Evolutionary conservation across 2,113 vertebrate species (phyloP), one percentile per base, ranked within the genome.

Genomic region (Ciconia maguari): DNA sequence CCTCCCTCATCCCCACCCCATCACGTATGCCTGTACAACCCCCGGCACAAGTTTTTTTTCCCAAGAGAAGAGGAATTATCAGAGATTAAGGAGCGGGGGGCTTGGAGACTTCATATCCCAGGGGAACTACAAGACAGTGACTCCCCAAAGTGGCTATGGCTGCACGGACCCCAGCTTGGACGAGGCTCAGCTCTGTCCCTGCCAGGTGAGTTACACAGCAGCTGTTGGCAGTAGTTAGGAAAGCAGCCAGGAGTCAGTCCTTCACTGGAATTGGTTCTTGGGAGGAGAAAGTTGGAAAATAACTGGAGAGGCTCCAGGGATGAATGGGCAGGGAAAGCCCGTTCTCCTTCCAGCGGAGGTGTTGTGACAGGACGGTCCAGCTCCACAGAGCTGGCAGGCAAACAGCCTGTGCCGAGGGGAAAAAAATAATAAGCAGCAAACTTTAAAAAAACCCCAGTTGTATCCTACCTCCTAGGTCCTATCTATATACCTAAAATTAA

Each of bases 241-340:
- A 70, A 93, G 68, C 90, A 90, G 84, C 68, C 6, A 5, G 27
- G 44, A 81, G 46, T 48, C 79, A 93, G 49, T 54, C 64, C 52
- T 86, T 65, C 87, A 46, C 1, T 9, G 66, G 29, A 90, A 92
- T 4, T 75, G 62, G 55, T 78, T 13, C 62, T 69, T 49, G 55
- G 58, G 85, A 96, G 38, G 24, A 88, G 60, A 93, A 69, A 69
- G 60, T 2, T 80, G 60, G 88, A 94, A 96, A 95, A 81, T 69
- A 87, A 89, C 79, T 96, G 87, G 87, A 92, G 66, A 55, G 18
- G 9, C 11, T 94, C 71, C 94, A 88, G 61, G 32, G 61, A 90
- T 11, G 1, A 94, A 95, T 54, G 93, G 87, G 91, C 91, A 96
- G 75, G 82, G 64, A 90, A 96, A 94, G 61, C 79, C 87, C 21